Conservation (phyloP, 2,113 vertebrate genomes). For the Cyprinodon brontotheroides region DNA sequence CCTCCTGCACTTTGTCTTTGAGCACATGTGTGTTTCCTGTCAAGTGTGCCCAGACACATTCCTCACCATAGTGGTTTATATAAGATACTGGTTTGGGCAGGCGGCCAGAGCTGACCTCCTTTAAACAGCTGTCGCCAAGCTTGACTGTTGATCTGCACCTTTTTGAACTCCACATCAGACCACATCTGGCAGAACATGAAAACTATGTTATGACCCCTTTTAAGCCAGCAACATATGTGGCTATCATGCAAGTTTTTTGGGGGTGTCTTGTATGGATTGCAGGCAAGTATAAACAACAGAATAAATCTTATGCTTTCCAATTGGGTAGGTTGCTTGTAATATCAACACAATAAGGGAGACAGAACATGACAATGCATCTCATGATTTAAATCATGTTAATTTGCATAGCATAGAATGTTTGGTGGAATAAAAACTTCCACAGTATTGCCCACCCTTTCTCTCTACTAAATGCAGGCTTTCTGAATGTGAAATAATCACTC, state of each 20-base stretch:
- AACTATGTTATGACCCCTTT: not conserved
- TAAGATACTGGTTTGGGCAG: conserved; percentile 43
- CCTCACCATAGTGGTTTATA: conserved; percentile 53
- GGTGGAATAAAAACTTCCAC: not conserved
- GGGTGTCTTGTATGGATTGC: not conserved
- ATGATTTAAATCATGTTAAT: conserved; percentile 29
- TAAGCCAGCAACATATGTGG: conserved; percentile 9
- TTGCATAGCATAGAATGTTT: conserved; percentile 17
- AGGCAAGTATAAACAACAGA: not conserved
- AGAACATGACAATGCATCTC: not conserved
- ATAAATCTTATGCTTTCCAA: not conserved
- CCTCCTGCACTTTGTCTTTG: conserved; percentile 18
- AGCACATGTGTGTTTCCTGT: conserved; percentile 52
- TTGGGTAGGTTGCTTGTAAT: not conserved
- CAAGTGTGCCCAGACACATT: conserved; percentile 60
- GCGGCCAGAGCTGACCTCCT: conserved; percentile 41
- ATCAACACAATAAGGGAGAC: not conserved
- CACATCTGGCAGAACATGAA: conserved; percentile 6
- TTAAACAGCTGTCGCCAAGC: conserved; percentile 25
- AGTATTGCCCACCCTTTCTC: no score
- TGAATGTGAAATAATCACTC: conserved; percentile 72
- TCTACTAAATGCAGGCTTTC: not conserved
- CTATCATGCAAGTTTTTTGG: not conserved
- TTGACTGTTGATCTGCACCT: conserved; percentile 20
- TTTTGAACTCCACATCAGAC: conserved; percentile 17